A percentile compares a stretch with the other conserved stretches of the same genome.
These are phyloP conservation scores for Erynnis tages DNA, from an alignment of 2,888 invertebrate species.

Conservation along the genomic window DNA sequence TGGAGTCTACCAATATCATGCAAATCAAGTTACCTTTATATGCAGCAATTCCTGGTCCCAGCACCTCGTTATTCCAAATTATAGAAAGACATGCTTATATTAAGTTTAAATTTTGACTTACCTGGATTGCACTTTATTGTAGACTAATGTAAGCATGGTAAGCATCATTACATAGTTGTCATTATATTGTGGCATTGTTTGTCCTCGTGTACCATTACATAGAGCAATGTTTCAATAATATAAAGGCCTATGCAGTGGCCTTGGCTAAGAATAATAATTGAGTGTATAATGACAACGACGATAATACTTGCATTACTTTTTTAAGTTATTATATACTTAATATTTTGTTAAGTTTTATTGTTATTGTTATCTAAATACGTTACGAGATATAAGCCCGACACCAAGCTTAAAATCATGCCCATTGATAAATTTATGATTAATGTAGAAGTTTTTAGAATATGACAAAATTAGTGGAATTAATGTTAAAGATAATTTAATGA, in stretches of 20 bases:
- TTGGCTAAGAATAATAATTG: conserved; percentile 39
- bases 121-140: conserved; percentile 56
- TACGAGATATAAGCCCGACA: too few species aligned
- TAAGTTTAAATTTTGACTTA: conserved; percentile 56
- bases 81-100: conserved; percentile 50
- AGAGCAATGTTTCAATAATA: conserved; percentile 35
- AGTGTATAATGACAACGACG: conserved; percentile 12
- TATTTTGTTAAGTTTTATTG: too few species aligned
- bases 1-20: conserved; percentile 69
- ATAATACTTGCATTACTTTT: not conserved
- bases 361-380: too few species aligned
- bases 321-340: too few species aligned
- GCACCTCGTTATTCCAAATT: conserved; percentile 59
- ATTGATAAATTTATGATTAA: not conserved
- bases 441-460: not conserved
- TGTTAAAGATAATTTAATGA: too few species aligned
- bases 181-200: conserved; percentile 62
- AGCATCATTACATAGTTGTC: conserved; percentile 56
- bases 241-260: conserved; percentile 44
- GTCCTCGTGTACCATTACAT: conserved; percentile 50
- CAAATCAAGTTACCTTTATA: conserved; percentile 56
- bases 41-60: conserved; percentile 56
- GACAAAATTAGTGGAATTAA: too few species aligned
- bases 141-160: conserved; percentile 59
- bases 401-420: conserved; percentile 22